Evolutionary conservation across 2,888 invertebrate genomes (phyloP).

Genomic region (Dynastes tityus): DNA sequence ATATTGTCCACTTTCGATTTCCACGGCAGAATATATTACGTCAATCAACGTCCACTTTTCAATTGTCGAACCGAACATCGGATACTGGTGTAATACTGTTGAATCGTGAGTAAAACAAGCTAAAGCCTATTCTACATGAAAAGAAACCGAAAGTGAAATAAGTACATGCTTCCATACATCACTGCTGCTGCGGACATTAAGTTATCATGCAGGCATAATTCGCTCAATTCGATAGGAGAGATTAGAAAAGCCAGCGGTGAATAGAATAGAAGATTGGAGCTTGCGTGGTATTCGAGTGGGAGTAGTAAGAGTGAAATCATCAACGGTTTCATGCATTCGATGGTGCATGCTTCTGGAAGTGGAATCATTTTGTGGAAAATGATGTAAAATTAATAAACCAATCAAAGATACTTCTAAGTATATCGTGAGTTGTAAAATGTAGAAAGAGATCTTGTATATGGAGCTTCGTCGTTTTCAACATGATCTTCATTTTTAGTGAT

Average conservation of each 20-base stretch:
- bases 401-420: too few relatives aligned
- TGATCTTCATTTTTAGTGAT: too few relatives aligned
- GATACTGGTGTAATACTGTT: background rate
- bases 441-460: too few relatives aligned
- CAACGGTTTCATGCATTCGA: background rate
- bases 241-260: constrained; percentile 9
- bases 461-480: too few relatives aligned
- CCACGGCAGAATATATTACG: background rate
- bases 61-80: constrained; percentile 3
- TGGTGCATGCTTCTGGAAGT: background rate
- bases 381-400: too few relatives aligned
- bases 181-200: constrained; percentile 19
- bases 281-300: background rate
- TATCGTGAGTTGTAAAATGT: too few relatives aligned
- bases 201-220: constrained; percentile 24
- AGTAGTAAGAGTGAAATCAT: background rate
- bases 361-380: too few relatives aligned
- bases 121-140: constrained; percentile 5
- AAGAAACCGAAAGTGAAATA: constrained; percentile 31
- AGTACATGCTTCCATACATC: constrained; percentile 10
- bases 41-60: constrained; percentile 12
- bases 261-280: background rate
- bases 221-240: constrained; percentile 16
- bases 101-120: background rate
- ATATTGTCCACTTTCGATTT: constrained; percentile 22